Evolutionary conservation across 2,113 vertebrate genomes (phyloP).

Genomic region (Glareola pratincola): DNA sequence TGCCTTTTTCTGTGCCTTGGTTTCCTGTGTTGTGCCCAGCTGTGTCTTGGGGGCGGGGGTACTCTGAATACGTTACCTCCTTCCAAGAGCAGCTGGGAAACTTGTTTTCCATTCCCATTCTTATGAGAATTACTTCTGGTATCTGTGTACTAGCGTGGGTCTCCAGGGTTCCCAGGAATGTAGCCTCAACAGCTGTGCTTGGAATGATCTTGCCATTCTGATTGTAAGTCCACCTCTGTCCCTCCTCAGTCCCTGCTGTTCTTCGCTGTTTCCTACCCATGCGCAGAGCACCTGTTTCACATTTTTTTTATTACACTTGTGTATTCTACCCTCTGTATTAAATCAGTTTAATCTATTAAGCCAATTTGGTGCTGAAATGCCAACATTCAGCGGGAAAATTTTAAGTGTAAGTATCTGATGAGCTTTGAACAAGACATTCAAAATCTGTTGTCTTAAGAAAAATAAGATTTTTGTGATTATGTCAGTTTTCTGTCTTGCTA

Average conservation of each 20-base stretch:
- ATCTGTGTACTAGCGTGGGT: not conserved
- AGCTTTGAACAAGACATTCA: not conserved
- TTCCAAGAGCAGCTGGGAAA: not conserved
- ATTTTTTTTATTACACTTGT: not conserved
- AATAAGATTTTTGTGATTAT: not conserved
- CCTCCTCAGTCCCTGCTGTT: not conserved
- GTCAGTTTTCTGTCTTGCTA: not conserved
- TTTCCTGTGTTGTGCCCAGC: not conserved
- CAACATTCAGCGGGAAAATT: not conserved
- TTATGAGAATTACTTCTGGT: not conserved
- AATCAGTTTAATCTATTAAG: not conserved
- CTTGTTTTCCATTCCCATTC: not conserved
- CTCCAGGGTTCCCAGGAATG: not conserved
- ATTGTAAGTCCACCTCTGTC: not conserved
- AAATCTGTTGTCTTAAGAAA: not conserved
- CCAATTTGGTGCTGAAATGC: not conserved
- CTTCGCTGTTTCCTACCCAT: not conserved
- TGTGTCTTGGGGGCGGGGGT: not conserved
- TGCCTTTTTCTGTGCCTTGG: not conserved
- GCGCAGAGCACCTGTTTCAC: not conserved
- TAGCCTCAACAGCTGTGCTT: not conserved
- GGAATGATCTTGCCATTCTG: not conserved
- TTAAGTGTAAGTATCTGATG: not conserved
- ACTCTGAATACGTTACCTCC: not conserved
- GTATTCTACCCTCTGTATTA: not conserved